These are phyloP conservation scores for Drosophila kanekoi DNA, from an alignment of 2,888 invertebrate genomes.

Conservation along the genomic window DNA sequence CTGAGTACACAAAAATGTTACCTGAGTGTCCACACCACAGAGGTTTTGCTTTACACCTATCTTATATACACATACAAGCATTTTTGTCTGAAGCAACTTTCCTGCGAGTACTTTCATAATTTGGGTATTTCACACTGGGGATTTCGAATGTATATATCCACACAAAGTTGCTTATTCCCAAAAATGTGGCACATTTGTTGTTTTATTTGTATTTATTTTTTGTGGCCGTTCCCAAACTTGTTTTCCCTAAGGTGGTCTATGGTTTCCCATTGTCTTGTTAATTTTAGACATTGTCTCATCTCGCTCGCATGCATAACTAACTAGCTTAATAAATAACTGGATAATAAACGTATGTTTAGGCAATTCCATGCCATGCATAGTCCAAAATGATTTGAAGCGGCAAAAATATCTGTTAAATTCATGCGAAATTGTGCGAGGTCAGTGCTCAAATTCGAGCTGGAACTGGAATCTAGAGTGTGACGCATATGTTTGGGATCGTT, in stretches of 20 bases:
- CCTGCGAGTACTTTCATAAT: background rate
- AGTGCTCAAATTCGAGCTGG: slow-evolving; percentile 40
- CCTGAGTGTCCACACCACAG: too few relatives aligned
- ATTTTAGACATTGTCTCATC: slow-evolving; percentile 71
- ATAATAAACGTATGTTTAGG: slow-evolving; percentile 21
- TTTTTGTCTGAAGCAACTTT: background rate
- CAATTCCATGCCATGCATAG: slow-evolving; percentile 1
- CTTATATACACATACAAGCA: background rate
- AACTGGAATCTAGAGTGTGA: slow-evolving; percentile 25
- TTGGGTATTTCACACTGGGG: background rate
- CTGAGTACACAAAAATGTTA: too few relatives aligned
- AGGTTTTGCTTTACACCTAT: too few relatives aligned
- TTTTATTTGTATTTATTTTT: background rate
- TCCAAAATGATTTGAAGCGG: background rate
- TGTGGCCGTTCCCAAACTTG: slow-evolving; percentile 47
- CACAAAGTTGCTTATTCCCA: background rate
- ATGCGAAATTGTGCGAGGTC: slow-evolving; percentile 58
- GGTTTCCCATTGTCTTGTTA: slow-evolving; percentile 45
- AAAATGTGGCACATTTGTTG: slow-evolving; percentile 2
- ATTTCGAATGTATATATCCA: background rate
- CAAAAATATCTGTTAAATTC: slow-evolving; percentile 23
- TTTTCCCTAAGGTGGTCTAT: slow-evolving; percentile 26
- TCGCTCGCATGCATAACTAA: slow-evolving; percentile 27
- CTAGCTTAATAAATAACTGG: slow-evolving; percentile 18
- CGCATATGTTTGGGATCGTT: slow-evolving; percentile 21